Conservation (phyloP, 2,888 invertebrate species). For the Ethmia dodecea region DNA sequence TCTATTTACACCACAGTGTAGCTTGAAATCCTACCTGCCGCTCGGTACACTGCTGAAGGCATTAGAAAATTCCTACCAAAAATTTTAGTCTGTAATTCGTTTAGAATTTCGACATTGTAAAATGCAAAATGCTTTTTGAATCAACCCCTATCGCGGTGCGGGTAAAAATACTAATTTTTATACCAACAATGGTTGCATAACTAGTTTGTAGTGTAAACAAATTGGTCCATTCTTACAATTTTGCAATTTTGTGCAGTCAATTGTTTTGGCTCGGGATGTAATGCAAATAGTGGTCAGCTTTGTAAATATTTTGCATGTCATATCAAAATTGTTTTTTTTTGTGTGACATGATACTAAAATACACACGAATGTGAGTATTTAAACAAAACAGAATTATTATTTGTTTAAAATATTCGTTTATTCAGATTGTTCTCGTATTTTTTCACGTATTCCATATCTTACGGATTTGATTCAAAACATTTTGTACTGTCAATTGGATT, state of each 20-base stretch:
- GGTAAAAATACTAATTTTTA: slow-evolving; percentile 49
- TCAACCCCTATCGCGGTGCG: slow-evolving; percentile 37
- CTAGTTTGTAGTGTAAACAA: slow-evolving; percentile 72
- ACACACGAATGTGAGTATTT: no score
- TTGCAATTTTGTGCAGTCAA: not conserved
- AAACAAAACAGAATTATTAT: no score
- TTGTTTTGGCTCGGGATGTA: not conserved
- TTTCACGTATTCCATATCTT: no score
- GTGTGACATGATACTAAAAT: no score
- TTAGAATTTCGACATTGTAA: slow-evolving; percentile 8
- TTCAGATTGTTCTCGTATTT: no score
- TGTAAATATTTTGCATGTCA: slow-evolving; percentile 3
- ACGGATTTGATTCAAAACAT: no score
- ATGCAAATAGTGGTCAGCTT: not conserved
- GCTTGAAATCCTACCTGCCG: slow-evolving; percentile 1
- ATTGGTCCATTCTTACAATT: slow-evolving; percentile 43
- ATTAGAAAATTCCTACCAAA: not conserved
- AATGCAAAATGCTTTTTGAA: slow-evolving; percentile 18
- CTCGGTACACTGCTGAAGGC: not conserved
- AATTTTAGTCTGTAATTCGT: slow-evolving; percentile 25
- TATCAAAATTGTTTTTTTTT: not conserved
- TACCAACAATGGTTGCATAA: slow-evolving; percentile 62
- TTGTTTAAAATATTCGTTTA: no score
- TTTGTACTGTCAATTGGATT: no score
- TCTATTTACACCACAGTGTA: slow-evolving; percentile 23